Conservation (phyloP, 2,888 invertebrate species). For the Sminthurinus aureus region DNA sequence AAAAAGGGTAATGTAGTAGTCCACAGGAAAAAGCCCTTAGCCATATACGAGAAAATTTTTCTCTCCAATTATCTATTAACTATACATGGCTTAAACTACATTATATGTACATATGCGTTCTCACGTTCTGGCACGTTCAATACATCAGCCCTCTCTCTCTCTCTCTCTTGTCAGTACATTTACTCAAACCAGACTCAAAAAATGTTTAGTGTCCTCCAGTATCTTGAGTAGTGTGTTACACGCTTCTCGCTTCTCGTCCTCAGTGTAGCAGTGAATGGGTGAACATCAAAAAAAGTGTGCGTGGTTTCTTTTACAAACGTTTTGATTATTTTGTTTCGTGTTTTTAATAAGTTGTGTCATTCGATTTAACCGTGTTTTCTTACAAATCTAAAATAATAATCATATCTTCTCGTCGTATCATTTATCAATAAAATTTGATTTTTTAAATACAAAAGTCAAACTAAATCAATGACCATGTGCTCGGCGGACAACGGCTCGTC, state of each 20-base stretch:
- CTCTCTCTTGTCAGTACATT: background rate
- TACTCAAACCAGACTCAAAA: background rate
- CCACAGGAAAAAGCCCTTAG: no score
- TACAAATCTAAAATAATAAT: no score
- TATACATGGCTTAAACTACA: no score
- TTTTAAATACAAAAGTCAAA: background rate
- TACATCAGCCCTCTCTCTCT: no score
- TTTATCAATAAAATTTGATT: background rate
- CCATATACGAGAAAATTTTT: background rate
- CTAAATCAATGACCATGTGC: slow-evolving; percentile 38
- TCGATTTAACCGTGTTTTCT: background rate
- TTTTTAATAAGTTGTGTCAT: background rate
- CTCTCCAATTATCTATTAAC: no score
- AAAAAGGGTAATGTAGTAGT: background rate
- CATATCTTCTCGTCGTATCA: no score
- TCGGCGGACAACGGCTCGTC: slow-evolving; percentile 43
- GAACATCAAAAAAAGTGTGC: no score
- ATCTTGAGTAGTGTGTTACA: no score
- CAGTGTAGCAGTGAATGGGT: no score
- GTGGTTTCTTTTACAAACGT: no score
- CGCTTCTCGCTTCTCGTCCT: no score
- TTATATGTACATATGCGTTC: background rate
- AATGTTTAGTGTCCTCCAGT: background rate
- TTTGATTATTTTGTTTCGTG: background rate
- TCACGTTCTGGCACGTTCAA: no score